Conservation (phyloP, 2,113 vertebrate genomes). For the Felis chaus region DNA sequence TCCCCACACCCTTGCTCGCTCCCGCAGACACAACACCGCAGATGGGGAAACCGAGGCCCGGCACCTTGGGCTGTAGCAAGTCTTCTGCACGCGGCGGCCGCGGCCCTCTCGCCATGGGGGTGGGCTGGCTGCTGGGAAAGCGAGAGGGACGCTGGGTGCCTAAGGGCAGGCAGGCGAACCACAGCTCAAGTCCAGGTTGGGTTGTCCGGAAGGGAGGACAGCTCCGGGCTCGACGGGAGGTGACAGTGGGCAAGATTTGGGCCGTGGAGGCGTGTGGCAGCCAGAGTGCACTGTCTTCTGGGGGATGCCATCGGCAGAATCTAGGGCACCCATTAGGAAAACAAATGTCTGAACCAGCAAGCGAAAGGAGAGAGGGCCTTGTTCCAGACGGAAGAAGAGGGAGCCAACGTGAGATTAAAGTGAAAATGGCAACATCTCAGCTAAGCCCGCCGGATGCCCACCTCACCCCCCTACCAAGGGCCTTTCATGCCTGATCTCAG, state of each 20-base stretch:
- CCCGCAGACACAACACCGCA: not conserved
- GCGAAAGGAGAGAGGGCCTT: not conserved
- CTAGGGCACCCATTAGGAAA: not conserved
- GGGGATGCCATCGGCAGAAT: not conserved
- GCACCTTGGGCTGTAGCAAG: not conserved
- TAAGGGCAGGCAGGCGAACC: accelerated
- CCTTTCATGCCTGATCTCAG: not conserved
- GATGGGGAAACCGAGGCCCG: not conserved
- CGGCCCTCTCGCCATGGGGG: accelerated
- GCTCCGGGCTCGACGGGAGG: not conserved
- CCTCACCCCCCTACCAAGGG: accelerated
- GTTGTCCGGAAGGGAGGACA: not conserved
- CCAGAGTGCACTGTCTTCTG: not conserved
- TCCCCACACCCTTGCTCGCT: not conserved
- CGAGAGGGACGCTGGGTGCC: accelerated
- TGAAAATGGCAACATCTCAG: accelerated
- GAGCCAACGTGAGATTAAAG: accelerated
- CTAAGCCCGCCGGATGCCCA: not conserved
- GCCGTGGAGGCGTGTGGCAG: accelerated
- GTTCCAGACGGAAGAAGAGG: not conserved
- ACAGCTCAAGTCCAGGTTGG: accelerated
- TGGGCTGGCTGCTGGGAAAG: not conserved
- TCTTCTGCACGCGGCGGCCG: accelerated
- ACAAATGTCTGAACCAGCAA: not conserved
- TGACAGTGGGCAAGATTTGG: not conserved